phyloP scores from a whole-genome alignment of 92 coral and sea anemone genomes.

The Montipora capitata region DNA sequence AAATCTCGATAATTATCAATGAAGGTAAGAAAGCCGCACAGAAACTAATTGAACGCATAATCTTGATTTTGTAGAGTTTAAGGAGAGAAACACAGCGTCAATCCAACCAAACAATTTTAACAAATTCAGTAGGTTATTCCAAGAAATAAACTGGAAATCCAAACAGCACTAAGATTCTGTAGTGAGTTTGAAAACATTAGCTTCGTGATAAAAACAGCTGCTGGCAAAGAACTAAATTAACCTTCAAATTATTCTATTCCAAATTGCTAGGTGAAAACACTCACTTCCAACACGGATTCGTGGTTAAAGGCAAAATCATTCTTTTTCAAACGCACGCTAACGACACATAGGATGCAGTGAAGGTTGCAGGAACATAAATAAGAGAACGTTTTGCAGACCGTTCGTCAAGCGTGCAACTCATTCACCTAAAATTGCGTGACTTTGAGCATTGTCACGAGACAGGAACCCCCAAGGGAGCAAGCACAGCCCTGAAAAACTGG shows the following conservation, averaged over 20 bases:
- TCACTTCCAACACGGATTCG: too few relatives aligned
- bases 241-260: neutral
- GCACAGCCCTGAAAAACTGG: neutral
- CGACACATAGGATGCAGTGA: too few relatives aligned
- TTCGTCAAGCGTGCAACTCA: conserved; percentile 22
- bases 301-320: too few relatives aligned
- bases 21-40: neutral
- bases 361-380: too few relatives aligned
- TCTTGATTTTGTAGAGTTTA: neutral
- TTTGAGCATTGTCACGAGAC: conserved; percentile 44
- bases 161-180: neutral
- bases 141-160: neutral
- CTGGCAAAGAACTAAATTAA: neutral
- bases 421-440: conserved; percentile 43
- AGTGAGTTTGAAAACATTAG: neutral
- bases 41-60: conserved; percentile 6
- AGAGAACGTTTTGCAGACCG: neutral
- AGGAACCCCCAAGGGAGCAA: neutral
- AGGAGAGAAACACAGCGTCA: neutral
- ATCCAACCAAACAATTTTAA: neutral
- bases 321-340: too few relatives aligned
- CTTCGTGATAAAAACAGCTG: conserved; percentile 19
- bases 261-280: neutral
- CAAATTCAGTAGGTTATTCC: neutral
- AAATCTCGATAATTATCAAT: conserved; percentile 13